Percentiles rank a stretch among this genome's conserved stretches.
These are phyloP conservation scores for Lamellibrachia luymesi DNA, from an alignment of 1,140 invertebrate species.

Conservation along the genomic window DNA sequence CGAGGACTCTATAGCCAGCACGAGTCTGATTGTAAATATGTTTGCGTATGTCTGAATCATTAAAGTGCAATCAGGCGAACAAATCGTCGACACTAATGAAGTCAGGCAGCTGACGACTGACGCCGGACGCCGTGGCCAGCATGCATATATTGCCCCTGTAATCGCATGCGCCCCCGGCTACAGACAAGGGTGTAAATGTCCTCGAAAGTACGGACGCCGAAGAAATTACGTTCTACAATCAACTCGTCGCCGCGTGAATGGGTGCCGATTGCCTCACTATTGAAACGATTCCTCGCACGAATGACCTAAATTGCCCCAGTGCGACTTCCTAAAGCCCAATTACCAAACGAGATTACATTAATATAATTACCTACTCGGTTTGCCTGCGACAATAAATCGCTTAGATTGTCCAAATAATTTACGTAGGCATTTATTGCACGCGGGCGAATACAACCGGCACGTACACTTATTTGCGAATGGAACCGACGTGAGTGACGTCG, in stretches of 20 bases:
- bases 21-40: background rate
- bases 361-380: slow-evolving; percentile 5
- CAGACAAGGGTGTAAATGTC: background rate
- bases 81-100: background rate
- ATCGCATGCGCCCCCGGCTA: background rate
- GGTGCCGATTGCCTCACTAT: background rate
- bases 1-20: too few relatives aligned
- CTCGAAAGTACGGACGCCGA: background rate
- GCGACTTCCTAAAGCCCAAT: background rate
- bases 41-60: background rate
- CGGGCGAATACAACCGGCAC: background rate
- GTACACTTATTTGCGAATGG: background rate
- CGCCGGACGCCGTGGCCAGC: background rate
- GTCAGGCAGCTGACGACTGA: background rate
- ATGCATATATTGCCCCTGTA: background rate
- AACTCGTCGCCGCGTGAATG: background rate
- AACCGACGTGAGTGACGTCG: background rate
- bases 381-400: background rate
- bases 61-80: background rate
- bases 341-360: slow-evolving; percentile 5
- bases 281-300: background rate
- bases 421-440: background rate
- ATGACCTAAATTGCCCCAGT: background rate
- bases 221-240: background rate
- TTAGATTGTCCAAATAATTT: slow-evolving; percentile 1